Percentiles rank a stretch among this genome's conserved stretches.
These are phyloP conservation scores for Gnatocerus cornutus DNA, from an alignment of 2,888 invertebrate genomes.

Conservation along the genomic window DNA sequence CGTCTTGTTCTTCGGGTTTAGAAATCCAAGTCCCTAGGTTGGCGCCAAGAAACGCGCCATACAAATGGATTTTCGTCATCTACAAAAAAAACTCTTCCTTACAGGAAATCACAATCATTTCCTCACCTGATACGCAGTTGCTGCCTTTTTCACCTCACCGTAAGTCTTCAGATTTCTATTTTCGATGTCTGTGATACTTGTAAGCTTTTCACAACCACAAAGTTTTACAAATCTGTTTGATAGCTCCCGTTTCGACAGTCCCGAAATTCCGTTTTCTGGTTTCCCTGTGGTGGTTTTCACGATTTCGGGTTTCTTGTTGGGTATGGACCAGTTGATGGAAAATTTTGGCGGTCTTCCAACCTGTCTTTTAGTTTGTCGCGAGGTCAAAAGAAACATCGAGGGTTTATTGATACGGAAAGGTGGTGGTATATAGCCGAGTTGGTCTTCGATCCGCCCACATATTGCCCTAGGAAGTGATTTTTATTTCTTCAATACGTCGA, in stretches of 20 bases:
- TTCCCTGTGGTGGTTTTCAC: slow-evolving; percentile 91
- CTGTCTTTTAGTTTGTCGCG: slow-evolving; percentile 87
- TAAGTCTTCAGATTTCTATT: slow-evolving; percentile 72
- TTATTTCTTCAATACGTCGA: slow-evolving; percentile 91
- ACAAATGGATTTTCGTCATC: background rate
- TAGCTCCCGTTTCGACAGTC: slow-evolving; percentile 85
- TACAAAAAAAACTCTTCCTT: background rate
- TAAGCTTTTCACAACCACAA: too few species aligned
- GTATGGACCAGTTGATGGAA: slow-evolving; percentile 89
- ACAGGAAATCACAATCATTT: background rate
- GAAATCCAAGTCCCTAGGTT: slow-evolving; percentile 1
- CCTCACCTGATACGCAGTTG: slow-evolving; percentile 82
- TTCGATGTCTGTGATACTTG: slow-evolving; percentile 68
- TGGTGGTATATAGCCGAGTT: slow-evolving; percentile 85
- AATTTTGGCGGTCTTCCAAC: slow-evolving; percentile 94
- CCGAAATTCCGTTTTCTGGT: slow-evolving; percentile 78
- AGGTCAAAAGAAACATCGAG: slow-evolving; percentile 84
- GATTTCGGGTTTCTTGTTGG: slow-evolving; percentile 81
- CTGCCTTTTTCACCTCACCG: slow-evolving; percentile 80
- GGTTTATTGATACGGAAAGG: slow-evolving; percentile 90
- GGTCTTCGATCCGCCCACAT: slow-evolving; percentile 85
- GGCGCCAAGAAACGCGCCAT: background rate
- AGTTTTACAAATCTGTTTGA: slow-evolving; percentile 80
- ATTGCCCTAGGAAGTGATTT: slow-evolving; percentile 86
- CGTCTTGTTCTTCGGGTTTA: slow-evolving; percentile 1